phyloP scores from a whole-genome alignment of 1,140 invertebrate species.

The Tetragnatha versicolor region DNA sequence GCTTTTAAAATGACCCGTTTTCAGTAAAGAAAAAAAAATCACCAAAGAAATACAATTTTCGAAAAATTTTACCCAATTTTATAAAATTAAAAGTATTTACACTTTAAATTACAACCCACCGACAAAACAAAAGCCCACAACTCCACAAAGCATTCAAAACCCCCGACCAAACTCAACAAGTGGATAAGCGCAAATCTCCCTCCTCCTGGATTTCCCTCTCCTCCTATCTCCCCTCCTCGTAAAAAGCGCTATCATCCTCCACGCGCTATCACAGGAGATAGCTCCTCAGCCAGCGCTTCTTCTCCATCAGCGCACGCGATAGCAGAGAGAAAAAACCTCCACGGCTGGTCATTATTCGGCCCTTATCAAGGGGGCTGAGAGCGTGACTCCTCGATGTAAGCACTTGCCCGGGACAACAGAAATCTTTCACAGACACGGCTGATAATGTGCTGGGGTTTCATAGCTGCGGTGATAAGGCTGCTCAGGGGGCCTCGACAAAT shows the following conservation, averaged over 20 bases:
- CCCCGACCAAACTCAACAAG: too few species aligned
- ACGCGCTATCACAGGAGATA: background rate
- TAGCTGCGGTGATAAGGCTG: background rate
- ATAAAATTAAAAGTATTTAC: too few species aligned
- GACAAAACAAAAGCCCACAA: too few species aligned
- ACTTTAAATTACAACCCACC: too few species aligned
- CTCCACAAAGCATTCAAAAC: too few species aligned
- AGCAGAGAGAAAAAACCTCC: slow-evolving; percentile 16
- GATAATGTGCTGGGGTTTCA: slow-evolving; percentile 23
- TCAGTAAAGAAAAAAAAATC: too few species aligned
- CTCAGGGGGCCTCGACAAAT: background rate
- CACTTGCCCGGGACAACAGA: slow-evolving; percentile 34
- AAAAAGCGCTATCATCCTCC: background rate
- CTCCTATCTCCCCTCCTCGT: background rate
- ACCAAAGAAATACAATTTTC: too few species aligned
- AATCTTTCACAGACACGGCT: slow-evolving; percentile 32
- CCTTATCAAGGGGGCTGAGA: slow-evolving; percentile 18
- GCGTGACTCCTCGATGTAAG: slow-evolving; percentile 27
- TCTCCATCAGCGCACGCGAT: slow-evolving; percentile 7
- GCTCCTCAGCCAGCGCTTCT: slow-evolving; percentile 18
- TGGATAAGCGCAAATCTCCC: too few species aligned
- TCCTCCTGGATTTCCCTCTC: background rate
- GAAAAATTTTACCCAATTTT: too few species aligned
- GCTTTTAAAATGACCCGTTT: too few species aligned
- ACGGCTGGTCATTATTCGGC: slow-evolving; percentile 28